Percentiles rank a stretch among this genome's conserved stretches.
These are phyloP conservation scores for Oryzias javanicus DNA, from an alignment of 2,113 vertebrate species.

Conservation along the genomic window DNA sequence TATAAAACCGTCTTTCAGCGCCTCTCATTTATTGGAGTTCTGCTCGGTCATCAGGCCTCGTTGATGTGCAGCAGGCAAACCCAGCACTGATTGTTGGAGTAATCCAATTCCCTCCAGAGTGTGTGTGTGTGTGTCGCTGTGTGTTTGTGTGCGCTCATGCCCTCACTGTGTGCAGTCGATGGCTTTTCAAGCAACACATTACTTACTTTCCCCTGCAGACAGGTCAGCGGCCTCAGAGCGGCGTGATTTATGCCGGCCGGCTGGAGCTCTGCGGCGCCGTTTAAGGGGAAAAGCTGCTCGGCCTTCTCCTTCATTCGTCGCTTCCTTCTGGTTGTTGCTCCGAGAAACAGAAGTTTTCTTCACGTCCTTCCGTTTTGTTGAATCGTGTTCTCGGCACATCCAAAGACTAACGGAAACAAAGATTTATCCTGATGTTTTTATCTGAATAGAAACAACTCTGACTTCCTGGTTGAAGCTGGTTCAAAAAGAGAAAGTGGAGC, in stretches of 20 bases:
- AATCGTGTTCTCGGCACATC: no score
- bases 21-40: conserved; percentile 33
- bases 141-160: neutral
- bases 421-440: no score
- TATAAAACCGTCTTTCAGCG: conserved; percentile 2
- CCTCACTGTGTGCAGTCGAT: neutral
- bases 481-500: no score
- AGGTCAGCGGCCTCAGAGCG: conserved; percentile 1
- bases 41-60: neutral
- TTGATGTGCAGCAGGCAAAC: conserved; percentile 4
- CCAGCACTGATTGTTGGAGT: neutral
- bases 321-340: neutral
- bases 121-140: conserved; percentile 2
- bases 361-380: neutral
- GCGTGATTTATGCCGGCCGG: conserved; percentile 12
- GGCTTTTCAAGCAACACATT: neutral
- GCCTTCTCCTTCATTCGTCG: neutral
- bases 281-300: neutral
- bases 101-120: neutral
- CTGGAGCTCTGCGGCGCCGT: neutral
- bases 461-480: no score
- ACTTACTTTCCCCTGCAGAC: conserved; percentile 1
- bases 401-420: no score
- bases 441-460: no score
- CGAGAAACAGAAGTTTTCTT: neutral